Base-by-base conservation (phyloP, 2,888 invertebrate species). In the Lasioglossum zephyrum region DNA sequence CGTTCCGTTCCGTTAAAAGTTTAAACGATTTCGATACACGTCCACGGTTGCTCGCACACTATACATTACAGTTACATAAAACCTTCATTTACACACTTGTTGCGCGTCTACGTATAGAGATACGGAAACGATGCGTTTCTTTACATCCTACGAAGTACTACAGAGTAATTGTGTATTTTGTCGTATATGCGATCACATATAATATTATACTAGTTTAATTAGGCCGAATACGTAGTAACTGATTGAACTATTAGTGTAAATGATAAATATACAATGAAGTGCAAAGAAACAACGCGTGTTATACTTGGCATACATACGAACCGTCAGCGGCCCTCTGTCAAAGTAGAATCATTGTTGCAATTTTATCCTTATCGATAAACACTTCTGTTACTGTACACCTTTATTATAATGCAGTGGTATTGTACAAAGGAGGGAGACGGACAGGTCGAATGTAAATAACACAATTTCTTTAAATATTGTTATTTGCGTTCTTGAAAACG, bases 161-260 rank as follows among this genome's bases (percentile, higher is more conserved):
- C 69, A 69, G 69, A 47, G 26, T 63, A 73, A 79, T 69, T 44
- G 36, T 79, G 31, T 57, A 57, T 41, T 39, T n/a, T 9, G 18
- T 73, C 13, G 36, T 73, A 47, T 4, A 16, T 63, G 60, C 57
- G 72, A 26, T 79, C 49, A 57, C 73, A 63, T 26, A 39, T 36
- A 47, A 5, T 60, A 57, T 41, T 83, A 63, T 18, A 76, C 41
- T 81, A 75, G 39, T 49, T 80, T 53, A 81, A 76, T 81, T 84
- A 84, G 84, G 84, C 84, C 84, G 84, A 84, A 83, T 74, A 83
- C 69, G 70, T 63, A 75, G 70, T 57, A 84, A 82, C 41, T 75
- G 41, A 77, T 74, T 39, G 44, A 60, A 36, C 53, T 41, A n/a
- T 18, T 82, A 47, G 72, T 47, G 63, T 76, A 73, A 83, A 31